phyloP scores from a whole-genome alignment of 2,113 vertebrate genomes.

The Antechinus flavipes region DNA sequence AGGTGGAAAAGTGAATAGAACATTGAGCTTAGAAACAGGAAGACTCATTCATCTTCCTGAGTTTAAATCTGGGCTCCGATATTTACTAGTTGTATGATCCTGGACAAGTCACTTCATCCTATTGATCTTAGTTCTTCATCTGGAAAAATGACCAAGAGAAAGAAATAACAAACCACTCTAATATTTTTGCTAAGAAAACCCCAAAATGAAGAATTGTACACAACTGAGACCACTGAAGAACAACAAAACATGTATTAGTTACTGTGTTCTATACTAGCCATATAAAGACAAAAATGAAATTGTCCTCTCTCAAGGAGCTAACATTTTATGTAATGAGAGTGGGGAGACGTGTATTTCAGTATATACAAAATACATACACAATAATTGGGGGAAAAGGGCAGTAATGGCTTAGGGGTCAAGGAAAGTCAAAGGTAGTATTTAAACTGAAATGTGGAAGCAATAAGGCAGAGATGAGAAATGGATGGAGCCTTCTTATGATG shows the following conservation, averaged over 20 bases:
- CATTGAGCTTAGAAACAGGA: background rate
- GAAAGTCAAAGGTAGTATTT: background rate
- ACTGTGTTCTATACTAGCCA: background rate
- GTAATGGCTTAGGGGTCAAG: background rate
- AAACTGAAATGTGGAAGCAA: background rate
- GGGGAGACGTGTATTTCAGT: background rate
- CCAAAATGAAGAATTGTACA: too few relatives aligned
- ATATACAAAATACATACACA: background rate
- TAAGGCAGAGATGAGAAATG: background rate
- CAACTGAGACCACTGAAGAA: background rate
- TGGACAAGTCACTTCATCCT: background rate
- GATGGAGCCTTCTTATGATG: background rate
- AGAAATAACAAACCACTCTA: background rate
- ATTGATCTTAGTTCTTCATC: too few relatives aligned
- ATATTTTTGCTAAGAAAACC: background rate
- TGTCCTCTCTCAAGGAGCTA: background rate
- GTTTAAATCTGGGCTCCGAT: background rate
- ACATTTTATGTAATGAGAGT: background rate
- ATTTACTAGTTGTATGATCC: background rate
- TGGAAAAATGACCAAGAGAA: background rate
- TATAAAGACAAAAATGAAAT: background rate
- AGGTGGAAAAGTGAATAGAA: background rate
- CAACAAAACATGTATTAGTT: background rate
- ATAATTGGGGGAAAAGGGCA: background rate
- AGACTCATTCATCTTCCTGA: background rate